These are phyloP conservation scores for Sylvilagus floridanus DNA, from an alignment of 2,797 vertebrate genomes.

Conservation along the genomic window DNA sequence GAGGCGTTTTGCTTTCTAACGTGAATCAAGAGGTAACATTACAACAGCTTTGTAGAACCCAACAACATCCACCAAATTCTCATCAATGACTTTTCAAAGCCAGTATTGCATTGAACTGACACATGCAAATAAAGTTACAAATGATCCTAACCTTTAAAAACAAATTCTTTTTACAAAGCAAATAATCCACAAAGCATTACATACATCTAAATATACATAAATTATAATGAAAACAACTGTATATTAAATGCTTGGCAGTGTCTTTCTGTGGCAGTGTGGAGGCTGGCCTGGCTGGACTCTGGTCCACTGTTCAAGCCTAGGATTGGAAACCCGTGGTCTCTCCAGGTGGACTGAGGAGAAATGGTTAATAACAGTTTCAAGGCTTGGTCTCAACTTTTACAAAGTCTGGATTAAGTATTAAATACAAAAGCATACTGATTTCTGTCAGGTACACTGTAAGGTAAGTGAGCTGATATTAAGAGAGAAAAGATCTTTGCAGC, in stretches of 20 bases:
- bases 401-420: slow-evolving; percentile 41
- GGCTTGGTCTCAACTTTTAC: background rate
- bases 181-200: slow-evolving; percentile 10
- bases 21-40: slow-evolving; percentile 47
- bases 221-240: slow-evolving; percentile 33
- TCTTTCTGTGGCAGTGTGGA: background rate
- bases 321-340: background rate
- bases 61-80: slow-evolving; percentile 65
- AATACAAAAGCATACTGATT: slow-evolving; percentile 31
- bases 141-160: slow-evolving; percentile 45
- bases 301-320: background rate
- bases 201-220: slow-evolving; percentile 58
- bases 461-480: background rate
- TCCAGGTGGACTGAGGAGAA: background rate
- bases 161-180: slow-evolving; percentile 52
- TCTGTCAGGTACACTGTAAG: background rate
- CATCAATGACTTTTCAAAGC: background rate
- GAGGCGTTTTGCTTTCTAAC: slow-evolving; percentile 42
- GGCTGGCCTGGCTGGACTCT: background rate
- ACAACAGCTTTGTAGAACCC: background rate
- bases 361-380: background rate
- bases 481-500: background rate
- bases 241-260: slow-evolving; percentile 57
- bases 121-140: slow-evolving; percentile 1
- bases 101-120: background rate